Conservation (phyloP, 2,888 invertebrate genomes). For the Capitulum mitella region DNA sequence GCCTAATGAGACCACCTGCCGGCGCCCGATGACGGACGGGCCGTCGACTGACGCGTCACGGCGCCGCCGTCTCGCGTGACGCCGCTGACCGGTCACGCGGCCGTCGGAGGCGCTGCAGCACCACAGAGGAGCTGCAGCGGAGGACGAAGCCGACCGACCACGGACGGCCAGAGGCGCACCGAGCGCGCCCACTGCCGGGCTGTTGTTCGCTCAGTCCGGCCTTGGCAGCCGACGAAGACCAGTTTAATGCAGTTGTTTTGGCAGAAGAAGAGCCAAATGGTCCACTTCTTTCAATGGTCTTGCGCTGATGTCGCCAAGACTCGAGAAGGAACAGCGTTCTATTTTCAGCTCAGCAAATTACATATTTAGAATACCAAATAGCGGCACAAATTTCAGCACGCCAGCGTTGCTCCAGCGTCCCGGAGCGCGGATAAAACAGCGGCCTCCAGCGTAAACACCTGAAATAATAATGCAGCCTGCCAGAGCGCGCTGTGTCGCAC, state of each 20-base stretch:
- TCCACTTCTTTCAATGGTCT: neutral
- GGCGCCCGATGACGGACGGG: too few species aligned
- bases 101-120: neutral
- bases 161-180: neutral
- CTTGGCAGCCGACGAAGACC: neutral
- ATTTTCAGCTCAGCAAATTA: neutral
- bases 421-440: neutral
- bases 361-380: constrained; percentile 9
- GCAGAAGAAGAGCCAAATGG: neutral
- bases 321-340: neutral
- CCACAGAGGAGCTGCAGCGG: neutral
- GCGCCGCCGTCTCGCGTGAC: too few species aligned
- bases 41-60: too few species aligned
- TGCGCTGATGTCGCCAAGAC: neutral
- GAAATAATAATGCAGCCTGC: neutral
- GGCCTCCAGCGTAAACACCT: neutral
- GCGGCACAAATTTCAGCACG: neutral
- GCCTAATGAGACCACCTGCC: neutral
- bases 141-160: neutral
- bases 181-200: neutral
- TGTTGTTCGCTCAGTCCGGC: neutral
- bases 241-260: constrained; percentile 4
- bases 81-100: too few species aligned
- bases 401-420: neutral
- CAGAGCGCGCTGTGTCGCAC: neutral